Evolutionary conservation across 1,140 invertebrate species (phyloP), one percentile per base, ranked within the genome.

Genomic region (Drosophila bocqueti): DNA sequence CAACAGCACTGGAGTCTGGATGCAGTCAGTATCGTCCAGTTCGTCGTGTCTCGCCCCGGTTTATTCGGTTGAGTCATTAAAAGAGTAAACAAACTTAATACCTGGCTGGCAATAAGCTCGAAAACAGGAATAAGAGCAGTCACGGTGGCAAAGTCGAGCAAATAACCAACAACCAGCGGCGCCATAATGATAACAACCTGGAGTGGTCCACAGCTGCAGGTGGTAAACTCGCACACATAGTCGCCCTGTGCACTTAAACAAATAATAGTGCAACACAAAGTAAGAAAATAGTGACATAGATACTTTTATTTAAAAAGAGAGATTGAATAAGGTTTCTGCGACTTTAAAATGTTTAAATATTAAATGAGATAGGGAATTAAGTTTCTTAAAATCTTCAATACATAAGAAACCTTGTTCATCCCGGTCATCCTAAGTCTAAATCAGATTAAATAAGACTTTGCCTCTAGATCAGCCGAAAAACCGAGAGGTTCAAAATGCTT

Each of bases 81-180:
- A 86, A 74, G 72, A 62, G 65, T 68, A 87, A 80, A 78, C 84
- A 83, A 80, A 89, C 78, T 81, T 77, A 82, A 87, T 77, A 79
- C 67, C 80, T 69, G 61, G 64, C 64, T 60, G 69, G 73, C 67
- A 65, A 50, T 55, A 9, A 61, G 38, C 40, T 47, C 31, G 68
- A 62, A 60, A 50, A 65, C 59, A 26, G 38, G 52, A 62, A 64
- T 49, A 68, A 49, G 42, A 62, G 63, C 76, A 63, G 80, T 78
- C 80, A 64, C 69, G 65, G 47, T 83, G 61, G 55, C 58, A 67
- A 63, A 76, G 47, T 47, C 49, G 50, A 46, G 58, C 42, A 75
- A 75, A 77, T 78, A 55, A 42, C 50, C 76, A 69, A 57, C 69
- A 73, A 38, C 36, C 36, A 73, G 66, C 52, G 52, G 52, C 52